Conservation (phyloP, 2,797 vertebrate species). For the Pseudopleuronectes americanus region DNA sequence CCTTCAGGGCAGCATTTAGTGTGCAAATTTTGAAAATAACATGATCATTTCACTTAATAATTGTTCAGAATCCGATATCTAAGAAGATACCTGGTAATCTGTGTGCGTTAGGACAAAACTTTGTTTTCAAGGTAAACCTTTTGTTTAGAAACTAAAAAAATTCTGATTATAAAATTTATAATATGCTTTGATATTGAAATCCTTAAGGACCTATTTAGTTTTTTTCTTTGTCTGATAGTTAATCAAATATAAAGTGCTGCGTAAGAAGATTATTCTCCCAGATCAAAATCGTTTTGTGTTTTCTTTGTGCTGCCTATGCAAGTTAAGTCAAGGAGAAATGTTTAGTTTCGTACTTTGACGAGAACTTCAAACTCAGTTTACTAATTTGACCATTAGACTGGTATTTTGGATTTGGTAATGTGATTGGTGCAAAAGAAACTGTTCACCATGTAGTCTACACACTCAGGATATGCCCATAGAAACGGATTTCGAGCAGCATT, state of each 20-base stretch:
- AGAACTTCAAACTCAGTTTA: conserved; percentile 10
- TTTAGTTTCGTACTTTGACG: conserved; percentile 36
- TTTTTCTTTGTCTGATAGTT: conserved; percentile 38
- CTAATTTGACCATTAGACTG: conserved; percentile 82
- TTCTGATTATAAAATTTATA: conserved; percentile 42
- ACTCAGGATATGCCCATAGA: conserved; percentile 76
- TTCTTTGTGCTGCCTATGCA: conserved; percentile 89
- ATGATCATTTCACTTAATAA: conserved; percentile 6
- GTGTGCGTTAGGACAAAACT: neutral
- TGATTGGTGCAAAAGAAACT: conserved; percentile 38
- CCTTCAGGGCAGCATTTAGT: conserved; percentile 31
- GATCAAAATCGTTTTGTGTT: conserved; percentile 34
- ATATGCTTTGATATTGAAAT: conserved; percentile 27
- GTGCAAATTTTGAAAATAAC: neutral
- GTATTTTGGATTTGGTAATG: conserved; percentile 82
- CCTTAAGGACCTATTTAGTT: conserved; percentile 53
- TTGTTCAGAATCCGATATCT: conserved; percentile 2
- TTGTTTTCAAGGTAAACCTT: conserved; percentile 8
- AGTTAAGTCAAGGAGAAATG: conserved; percentile 74
- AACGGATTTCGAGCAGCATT: conserved; percentile 50
- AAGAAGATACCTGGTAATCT: neutral
- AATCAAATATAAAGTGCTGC: conserved; percentile 39
- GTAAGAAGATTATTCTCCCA: conserved; percentile 32
- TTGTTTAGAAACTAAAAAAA: conserved; percentile 19
- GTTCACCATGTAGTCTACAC: conserved; percentile 46